phyloP scores from a whole-genome alignment of 2,888 invertebrate genomes.

The Marasmarcha lunaedactyla region DNA sequence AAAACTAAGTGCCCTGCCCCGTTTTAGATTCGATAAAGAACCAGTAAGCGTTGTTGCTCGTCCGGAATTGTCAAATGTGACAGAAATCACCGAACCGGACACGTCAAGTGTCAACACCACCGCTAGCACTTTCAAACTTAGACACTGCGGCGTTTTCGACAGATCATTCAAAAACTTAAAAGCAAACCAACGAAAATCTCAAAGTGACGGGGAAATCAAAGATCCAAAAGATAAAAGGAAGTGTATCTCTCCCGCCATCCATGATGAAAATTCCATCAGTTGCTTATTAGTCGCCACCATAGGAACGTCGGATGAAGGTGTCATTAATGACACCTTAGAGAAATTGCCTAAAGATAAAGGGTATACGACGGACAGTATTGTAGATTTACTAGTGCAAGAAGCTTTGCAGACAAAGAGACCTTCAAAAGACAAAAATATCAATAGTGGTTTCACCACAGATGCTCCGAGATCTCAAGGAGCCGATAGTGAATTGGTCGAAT shows the following conservation, averaged over 20 bases:
- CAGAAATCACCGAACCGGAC: conserved; percentile 35
- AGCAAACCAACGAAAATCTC: conserved; percentile 5
- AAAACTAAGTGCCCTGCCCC: conserved; percentile 34
- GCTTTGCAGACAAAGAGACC: conserved; percentile 23
- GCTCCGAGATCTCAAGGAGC: conserved; percentile 18
- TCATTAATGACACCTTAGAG: conserved; percentile 36
- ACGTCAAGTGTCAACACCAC: conserved; percentile 17
- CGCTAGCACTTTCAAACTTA: conserved; percentile 20
- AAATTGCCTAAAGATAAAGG: conserved; percentile 28
- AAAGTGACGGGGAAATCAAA: conserved; percentile 20
- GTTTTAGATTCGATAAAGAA: conserved; percentile 28
- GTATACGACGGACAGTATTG: conserved; percentile 27
- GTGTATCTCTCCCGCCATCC: conserved; percentile 20
- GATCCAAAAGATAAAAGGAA: conserved; percentile 9
- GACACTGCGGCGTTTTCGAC: conserved; percentile 23
- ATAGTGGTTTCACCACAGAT: conserved; percentile 25
- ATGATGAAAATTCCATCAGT: conserved; percentile 25
- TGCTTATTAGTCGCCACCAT: conserved; percentile 32
- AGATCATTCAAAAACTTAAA: conserved; percentile 12
- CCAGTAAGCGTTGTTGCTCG: conserved; percentile 25
- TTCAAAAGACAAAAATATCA: conserved; percentile 15
- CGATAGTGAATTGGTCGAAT: conserved; percentile 25
- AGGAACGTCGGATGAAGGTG: conserved; percentile 31
- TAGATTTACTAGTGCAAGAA: conserved; percentile 36
- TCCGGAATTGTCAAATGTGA: conserved; percentile 37